Base-by-base conservation (phyloP, 1,140 invertebrate genomes). In the Nephila pilipes region DNA sequence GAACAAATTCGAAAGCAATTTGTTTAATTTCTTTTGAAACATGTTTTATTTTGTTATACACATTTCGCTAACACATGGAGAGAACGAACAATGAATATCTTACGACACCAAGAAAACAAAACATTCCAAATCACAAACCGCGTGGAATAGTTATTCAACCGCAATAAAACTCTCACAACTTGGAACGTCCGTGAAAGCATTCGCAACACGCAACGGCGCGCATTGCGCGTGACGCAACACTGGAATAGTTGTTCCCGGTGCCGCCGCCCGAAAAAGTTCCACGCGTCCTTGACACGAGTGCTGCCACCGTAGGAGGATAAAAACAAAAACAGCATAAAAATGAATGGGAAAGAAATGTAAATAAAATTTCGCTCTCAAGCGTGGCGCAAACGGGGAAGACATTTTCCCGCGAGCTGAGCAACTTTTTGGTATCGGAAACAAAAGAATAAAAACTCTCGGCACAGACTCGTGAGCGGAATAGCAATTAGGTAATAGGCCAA, bases 351-450 rank as follows among this genome's bases (percentile, higher is more conserved):
- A 83, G 54, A 18, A 83, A 83, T 54, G 54, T 55, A 83, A 83
- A 83, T 83, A 83, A 54, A 83, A 55, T 83, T 83, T 29, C 54
- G 38, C 54, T 55, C 22, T 83, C 80, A 55, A 25, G 80, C 80
- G 80, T 83, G 38, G 38, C 79, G 32, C 32, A 46, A 83, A 83
- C 80, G 38, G 80, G 80, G 80, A 83, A 83, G 80, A 46, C 12
- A 16, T 14, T n/a, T 25, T 22, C 38, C 10, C 46, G 46, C 38
- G 20, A 81, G 80, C n/a, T 5, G 6, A 16, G 38, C 12, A 54
- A 54, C 80, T 54, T 83, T 83, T 55, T 54, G 18, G 36, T 54
- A 54, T 81, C 46, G 20, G 36, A 81, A 54, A 81, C 25, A 81
- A 55, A 46, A 81, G 20, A 81, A 81, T 6, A 81, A 81, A 80